Base-by-base conservation (phyloP, 2,113 vertebrate genomes). In the Barbus barbus region DNA sequence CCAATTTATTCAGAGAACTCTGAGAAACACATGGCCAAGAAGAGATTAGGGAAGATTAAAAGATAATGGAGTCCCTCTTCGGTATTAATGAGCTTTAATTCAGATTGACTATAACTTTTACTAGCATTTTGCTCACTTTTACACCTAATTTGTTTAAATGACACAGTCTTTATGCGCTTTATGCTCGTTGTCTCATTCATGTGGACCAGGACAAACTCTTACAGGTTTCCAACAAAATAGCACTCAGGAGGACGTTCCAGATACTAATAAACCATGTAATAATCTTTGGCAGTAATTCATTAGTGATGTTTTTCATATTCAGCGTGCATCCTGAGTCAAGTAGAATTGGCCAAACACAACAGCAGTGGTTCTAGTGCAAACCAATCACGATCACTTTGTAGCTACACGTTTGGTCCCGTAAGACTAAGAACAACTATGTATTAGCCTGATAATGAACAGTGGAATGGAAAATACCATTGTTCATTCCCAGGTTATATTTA, bases 31-130 rank as follows among this genome's bases (percentile, higher is more conserved):
- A 5, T 67, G 26, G 26, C 60, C 11, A n/a, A 44, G 61, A 81
- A 61, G 3, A 36, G 53, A 61, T 60, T 61, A 26, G 36, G 22
- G 12, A 61, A 61, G 78, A 81, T 67, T 48, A 67, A n/a, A 81
- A 67, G 78, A 81, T 67, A 81, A 81, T 81, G 26, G 26, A 81
- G 41, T 33, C 28, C 24, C 44, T 81, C 61, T 67, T 65, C 28
- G 26, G 18, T 67, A 31, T 31, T 67, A 81, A 81, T 33, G 41
- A 81, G 41, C 41, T 81, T 67, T 46, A 81, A 67, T 81, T 67
- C 3, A 51, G 26, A 33, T 51, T 0, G 78, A 81, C 60, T 51
- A 80, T 48, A 81, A 46, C 41, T 65, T 80, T 12, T 28, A 16
- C 77, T 81, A 31, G 24, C 41, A 81, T 48, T 81, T 48, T 81